These are phyloP conservation scores for Chrysolina oricalcia DNA, from an alignment of 2,888 invertebrate genomes.

Conservation along the genomic window DNA sequence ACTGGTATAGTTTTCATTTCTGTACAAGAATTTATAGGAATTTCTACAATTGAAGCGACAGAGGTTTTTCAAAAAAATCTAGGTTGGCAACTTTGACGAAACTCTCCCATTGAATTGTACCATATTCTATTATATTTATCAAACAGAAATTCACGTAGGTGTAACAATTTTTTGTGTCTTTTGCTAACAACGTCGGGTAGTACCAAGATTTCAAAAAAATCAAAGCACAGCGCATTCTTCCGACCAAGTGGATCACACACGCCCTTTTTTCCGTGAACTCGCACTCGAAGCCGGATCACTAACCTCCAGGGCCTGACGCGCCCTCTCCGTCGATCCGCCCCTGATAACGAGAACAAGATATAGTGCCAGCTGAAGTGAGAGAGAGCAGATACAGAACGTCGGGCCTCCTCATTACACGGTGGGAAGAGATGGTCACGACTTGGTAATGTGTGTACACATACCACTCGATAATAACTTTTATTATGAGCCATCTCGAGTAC, in stretches of 20 bases:
- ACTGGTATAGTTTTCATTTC: too few species aligned
- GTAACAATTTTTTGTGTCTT: too few species aligned
- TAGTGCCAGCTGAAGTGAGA: constrained; percentile 57
- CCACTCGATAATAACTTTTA: constrained; percentile 70
- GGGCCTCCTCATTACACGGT: constrained; percentile 72
- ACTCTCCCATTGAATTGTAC: too few species aligned
- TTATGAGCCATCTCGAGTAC: constrained; percentile 68
- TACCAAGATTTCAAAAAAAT: background rate
- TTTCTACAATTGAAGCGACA: too few species aligned
- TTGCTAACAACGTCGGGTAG: background rate
- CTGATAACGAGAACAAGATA: constrained; percentile 61
- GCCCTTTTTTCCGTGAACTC: constrained; percentile 25
- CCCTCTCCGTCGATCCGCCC: constrained; percentile 45
- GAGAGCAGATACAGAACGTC: constrained; percentile 52
- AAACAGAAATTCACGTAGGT: too few species aligned
- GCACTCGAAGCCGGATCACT: constrained; percentile 13
- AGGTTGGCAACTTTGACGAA: too few species aligned
- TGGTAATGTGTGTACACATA: constrained; percentile 67
- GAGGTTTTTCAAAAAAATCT: too few species aligned
- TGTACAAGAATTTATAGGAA: too few species aligned
- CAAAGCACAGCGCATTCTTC: background rate
- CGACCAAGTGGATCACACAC: constrained; percentile 20
- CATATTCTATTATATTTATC: too few species aligned
- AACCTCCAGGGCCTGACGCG: constrained; percentile 44
- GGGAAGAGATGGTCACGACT: constrained; percentile 71